A percentile compares a stretch with the other conserved stretches of the same genome.
Conservation (phyloP, 2,113 vertebrate genomes). For the Excalfactoria chinensis region DNA sequence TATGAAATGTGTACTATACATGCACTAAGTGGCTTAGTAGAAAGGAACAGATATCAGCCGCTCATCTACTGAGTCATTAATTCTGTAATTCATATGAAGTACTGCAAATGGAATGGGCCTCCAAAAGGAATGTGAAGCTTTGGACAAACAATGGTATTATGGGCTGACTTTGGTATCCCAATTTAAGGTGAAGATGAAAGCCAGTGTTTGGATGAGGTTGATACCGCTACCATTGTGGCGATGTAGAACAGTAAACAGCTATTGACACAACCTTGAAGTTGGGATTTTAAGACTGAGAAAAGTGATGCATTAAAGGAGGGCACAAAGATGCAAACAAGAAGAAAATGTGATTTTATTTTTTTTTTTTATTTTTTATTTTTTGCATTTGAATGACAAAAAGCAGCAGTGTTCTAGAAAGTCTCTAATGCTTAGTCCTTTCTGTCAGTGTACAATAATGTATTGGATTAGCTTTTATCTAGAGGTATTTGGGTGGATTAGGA, state of each 20-base stretch:
- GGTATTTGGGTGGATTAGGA: constrained; percentile 51
- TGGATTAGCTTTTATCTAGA: constrained; percentile 60
- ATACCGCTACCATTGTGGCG: neutral
- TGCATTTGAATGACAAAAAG: constrained; percentile 23
- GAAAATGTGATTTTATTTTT: neutral
- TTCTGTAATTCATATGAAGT: constrained; percentile 3
- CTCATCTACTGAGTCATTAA: neutral
- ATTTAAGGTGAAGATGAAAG: neutral
- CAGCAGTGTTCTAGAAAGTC: neutral
- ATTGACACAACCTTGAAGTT: neutral
- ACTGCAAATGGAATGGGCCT: neutral
- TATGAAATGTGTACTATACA: neutral
- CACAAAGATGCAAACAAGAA: neutral
- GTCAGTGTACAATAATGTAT: neutral
- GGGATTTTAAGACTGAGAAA: neutral
- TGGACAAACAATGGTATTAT: neutral
- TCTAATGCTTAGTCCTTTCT: constrained; percentile 7
- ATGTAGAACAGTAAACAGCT: neutral
- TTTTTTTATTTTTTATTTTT: too few relatives aligned
- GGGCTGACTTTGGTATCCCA: neutral
- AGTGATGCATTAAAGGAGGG: neutral
- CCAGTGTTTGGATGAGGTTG: neutral
- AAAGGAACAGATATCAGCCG: neutral
- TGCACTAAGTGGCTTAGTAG: neutral
- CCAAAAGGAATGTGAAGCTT: neutral